phyloP scores from a whole-genome alignment of 2,888 invertebrate species.

The Diarsia dahlii region DNA sequence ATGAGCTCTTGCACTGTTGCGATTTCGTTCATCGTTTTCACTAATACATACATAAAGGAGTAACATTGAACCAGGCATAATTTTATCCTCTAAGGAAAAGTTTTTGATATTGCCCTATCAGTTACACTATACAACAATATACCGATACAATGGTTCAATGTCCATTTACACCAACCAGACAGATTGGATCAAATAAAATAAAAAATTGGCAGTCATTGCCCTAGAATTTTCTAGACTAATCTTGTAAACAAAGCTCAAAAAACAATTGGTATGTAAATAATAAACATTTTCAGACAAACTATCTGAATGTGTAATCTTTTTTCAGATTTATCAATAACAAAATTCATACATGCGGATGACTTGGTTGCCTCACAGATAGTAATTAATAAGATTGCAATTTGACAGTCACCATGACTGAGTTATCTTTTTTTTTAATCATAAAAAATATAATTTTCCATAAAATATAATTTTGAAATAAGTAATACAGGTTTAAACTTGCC shows the following conservation, averaged over 20 bases:
- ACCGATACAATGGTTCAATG: not conserved
- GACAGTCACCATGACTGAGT: constrained; percentile 10
- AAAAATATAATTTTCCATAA: not conserved
- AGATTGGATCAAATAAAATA: not conserved
- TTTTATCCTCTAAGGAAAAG: not conserved
- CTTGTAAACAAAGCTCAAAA: not conserved
- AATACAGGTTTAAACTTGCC: not conserved
- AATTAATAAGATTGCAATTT: constrained; percentile 2
- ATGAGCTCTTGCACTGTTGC: not conserved
- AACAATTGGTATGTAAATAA: not conserved
- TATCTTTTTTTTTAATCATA: not conserved
- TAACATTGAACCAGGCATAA: not conserved
- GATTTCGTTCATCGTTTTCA: not conserved
- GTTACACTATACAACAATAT: not conserved
- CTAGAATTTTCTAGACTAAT: not conserved
- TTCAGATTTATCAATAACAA: not conserved
- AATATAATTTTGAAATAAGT: not conserved
- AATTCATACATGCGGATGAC: not conserved
- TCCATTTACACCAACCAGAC: not conserved
- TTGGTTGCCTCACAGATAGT: not conserved
- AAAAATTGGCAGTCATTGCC: constrained; percentile 5
- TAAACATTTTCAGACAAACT: constrained; percentile 5
- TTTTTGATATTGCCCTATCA: constrained; percentile 4
- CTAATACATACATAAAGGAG: not conserved
- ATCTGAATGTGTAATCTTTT: not conserved